A percentile compares a stretch with the other conserved stretches of the same genome.
phyloP scores from a whole-genome alignment of 2,797 vertebrate species.

The Urosaurus nigricauda region DNA sequence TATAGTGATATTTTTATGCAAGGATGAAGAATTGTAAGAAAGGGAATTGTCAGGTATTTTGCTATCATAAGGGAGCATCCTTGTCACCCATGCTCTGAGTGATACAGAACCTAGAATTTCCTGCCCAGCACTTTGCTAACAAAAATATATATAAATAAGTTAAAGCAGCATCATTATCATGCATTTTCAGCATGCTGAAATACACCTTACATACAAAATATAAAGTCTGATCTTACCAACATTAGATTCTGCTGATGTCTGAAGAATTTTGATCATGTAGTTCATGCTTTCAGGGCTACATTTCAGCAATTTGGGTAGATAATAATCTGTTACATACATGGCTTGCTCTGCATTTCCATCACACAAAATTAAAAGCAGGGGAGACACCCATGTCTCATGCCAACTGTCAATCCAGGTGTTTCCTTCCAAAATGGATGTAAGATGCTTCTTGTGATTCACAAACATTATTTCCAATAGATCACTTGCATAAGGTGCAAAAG shows the following conservation, averaged over 20 bases:
- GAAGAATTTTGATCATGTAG: slow-evolving; percentile 91
- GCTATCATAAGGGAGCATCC: not conserved
- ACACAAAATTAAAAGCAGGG: slow-evolving; percentile 90
- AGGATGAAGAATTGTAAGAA: not conserved
- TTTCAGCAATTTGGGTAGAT: slow-evolving; percentile 91
- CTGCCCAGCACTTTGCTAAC: not conserved
- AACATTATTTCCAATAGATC: slow-evolving; percentile 95
- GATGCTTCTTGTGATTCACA: slow-evolving; percentile 88
- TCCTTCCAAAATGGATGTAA: slow-evolving; percentile 69
- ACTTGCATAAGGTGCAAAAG: slow-evolving; percentile 91
- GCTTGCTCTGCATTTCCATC: slow-evolving; percentile 87
- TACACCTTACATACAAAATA: slow-evolving; percentile 14
- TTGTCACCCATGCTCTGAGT: slow-evolving; percentile 24
- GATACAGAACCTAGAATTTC: not conserved
- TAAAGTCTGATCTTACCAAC: slow-evolving; percentile 73
- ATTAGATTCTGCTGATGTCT: slow-evolving; percentile 78
- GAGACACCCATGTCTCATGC: slow-evolving; percentile 92
- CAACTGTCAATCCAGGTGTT: slow-evolving; percentile 85
- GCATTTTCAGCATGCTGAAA: not conserved
- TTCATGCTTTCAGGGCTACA: slow-evolving; percentile 90
- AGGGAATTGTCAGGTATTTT: not conserved
- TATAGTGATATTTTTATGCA: not conserved
- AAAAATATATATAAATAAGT: slow-evolving; percentile 18
- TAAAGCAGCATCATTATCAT: not conserved
- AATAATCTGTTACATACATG: slow-evolving; percentile 93